Percentiles rank a stretch among this genome's conserved stretches.
phyloP scores from a whole-genome alignment of 2,888 invertebrate species.

The Cerastis rubricosa region DNA sequence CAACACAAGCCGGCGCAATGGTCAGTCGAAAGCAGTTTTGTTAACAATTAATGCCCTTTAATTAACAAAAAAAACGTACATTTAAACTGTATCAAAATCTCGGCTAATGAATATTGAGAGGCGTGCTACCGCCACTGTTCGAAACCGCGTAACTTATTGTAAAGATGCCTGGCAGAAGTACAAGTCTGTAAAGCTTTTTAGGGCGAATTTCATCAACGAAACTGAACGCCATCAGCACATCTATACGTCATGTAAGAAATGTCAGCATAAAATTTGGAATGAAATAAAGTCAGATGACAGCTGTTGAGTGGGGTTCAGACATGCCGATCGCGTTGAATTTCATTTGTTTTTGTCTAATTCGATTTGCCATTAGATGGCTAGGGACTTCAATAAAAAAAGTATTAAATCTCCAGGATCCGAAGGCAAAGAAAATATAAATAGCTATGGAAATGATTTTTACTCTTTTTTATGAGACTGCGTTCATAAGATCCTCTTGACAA shows the following conservation, averaged over 20 bases:
- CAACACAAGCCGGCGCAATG: constrained; percentile 58
- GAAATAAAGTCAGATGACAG: no score
- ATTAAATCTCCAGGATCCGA: background rate
- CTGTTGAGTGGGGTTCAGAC: background rate
- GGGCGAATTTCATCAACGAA: background rate
- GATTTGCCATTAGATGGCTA: background rate
- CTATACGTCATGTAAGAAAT: background rate
- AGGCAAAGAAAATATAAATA: background rate
- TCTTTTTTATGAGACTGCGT: background rate
- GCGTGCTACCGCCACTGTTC: constrained; percentile 62
- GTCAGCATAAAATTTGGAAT: no score
- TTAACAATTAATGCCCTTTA: constrained; percentile 85
- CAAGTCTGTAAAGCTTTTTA: background rate
- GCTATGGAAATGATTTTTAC: background rate
- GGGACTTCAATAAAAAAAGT: background rate
- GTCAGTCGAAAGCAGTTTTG: constrained; percentile 77
- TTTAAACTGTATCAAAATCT: constrained; percentile 79
- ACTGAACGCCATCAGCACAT: background rate
- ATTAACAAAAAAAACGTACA: constrained; percentile 80
- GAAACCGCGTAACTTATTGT: constrained; percentile 32
- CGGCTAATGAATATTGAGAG: constrained; percentile 76
- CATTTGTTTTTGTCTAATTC: background rate
- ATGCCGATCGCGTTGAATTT: background rate
- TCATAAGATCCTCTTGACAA: background rate
- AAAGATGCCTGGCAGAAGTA: constrained; percentile 17